Base-by-base conservation (phyloP, 2,797 vertebrate genomes). In the Phalloptychus januarius region DNA sequence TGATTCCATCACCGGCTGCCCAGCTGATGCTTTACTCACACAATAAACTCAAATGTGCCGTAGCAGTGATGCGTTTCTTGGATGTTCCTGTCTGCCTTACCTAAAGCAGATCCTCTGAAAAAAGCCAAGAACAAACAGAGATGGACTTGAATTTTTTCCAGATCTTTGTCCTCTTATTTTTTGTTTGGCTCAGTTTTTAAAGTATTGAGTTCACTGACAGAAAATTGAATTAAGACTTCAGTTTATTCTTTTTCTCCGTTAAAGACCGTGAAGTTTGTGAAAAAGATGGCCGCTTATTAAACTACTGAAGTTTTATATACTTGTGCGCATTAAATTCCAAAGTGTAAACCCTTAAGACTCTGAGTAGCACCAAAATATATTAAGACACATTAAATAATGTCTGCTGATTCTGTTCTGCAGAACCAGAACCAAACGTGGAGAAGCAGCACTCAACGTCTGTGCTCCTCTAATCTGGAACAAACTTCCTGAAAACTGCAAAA, bases 11-110 rank as follows among this genome's bases (percentile, higher is more conserved):
- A 81, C 69, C 80, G 52, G 15, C 71, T 77, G 75, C 44, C 38
- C 36, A 70, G 48, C 48, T 69, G 78, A 70, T 42, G 52, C 70
- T 80, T 76, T 18, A 78, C 85, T 79, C 80, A 74, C 33, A 71
- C 79, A 78, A 42, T 31, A 65, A 46, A 77, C 25, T 58, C 76
- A 40, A 88, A 73, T 58, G 58, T 50, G 54, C 25, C 71, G 71
- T 46, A 54, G 50, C 25, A 61, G 31, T 48, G 70, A 71, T 72
- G 61, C 48, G 80, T 76, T 48, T 77, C n/a, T 36, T 80, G 16
- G 36, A 42, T 45, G 61, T 71, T 84, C n/a, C 36, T 33, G 54
- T 63, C 54, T 42, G 45, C 44, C 40, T 71, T 56, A 44, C 69
- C 58, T 48, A 38, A 72, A 54, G 44, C 36, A 54, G 48, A 38